A percentile compares a stretch with the other conserved stretches of the same genome.
These are phyloP conservation scores for Lepidurus apus DNA, from an alignment of 1,140 invertebrate species.

Conservation along the genomic window DNA sequence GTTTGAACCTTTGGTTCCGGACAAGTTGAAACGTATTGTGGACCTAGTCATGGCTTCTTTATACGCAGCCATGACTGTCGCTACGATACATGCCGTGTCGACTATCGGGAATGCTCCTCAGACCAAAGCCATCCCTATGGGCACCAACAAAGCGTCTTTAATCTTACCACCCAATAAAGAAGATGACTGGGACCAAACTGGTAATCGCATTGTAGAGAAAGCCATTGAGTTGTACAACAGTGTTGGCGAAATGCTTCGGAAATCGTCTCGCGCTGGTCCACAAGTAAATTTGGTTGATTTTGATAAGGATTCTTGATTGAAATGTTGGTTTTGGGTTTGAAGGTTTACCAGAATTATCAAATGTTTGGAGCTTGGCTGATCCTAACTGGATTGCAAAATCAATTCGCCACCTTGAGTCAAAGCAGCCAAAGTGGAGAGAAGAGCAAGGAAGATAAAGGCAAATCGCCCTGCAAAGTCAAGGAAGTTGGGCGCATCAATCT, in stretches of 20 bases:
- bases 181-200: conserved; percentile 64
- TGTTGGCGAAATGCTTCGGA: conserved; percentile 71
- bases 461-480: conserved; percentile 60
- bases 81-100: conserved; percentile 61
- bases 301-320: conserved; percentile 33
- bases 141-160: conserved; percentile 41
- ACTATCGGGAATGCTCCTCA: conserved; percentile 26
- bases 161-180: conserved; percentile 39
- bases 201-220: conserved; percentile 63
- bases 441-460: conserved; percentile 56
- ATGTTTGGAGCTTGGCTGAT: conserved; percentile 81
- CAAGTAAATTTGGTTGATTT: conserved; percentile 57
- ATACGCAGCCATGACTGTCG: conserved; percentile 65
- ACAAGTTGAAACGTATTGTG: conserved; percentile 71
- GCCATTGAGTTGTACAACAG: conserved; percentile 74
- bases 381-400: conserved; percentile 73
- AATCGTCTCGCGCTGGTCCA: conserved; percentile 77
- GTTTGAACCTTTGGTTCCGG: conserved; percentile 74
- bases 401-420: conserved; percentile 54
- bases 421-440: conserved; percentile 45
- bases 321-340: conserved; percentile 38
- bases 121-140: conserved; percentile 40
- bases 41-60: conserved; percentile 71
- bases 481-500: conserved; percentile 57
- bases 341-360: conserved; percentile 82